Conservation (phyloP, 2,113 vertebrate genomes). For the Sinocyclocheilus anshuiensis region DNA sequence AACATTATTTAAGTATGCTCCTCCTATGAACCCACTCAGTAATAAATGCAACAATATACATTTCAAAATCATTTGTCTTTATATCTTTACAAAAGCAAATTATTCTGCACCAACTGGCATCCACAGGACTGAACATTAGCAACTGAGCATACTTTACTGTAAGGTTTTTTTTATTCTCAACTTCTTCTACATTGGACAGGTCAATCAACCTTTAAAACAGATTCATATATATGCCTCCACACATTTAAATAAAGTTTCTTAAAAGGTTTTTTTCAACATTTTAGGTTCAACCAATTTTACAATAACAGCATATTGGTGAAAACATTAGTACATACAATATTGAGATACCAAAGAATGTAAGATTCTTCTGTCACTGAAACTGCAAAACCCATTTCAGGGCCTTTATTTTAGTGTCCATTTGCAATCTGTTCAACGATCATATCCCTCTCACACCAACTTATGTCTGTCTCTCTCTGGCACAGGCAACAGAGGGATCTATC, state of each 20-base stretch:
- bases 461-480: not conserved
- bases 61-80: too few species aligned
- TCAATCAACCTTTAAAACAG: not conserved
- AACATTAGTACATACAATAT: not conserved
- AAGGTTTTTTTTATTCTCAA: too few species aligned
- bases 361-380: not conserved
- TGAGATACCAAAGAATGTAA: not conserved
- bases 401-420: not conserved
- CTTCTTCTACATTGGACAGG: not conserved
- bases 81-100: too few species aligned
- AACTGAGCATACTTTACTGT: too few species aligned
- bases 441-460: not conserved
- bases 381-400: too few species aligned
- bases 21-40: too few species aligned
- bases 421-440: slow-evolving; percentile 7
- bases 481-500: not conserved
- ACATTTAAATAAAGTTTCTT: not conserved
- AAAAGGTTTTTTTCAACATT: not conserved
- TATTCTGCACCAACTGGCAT: too few species aligned
- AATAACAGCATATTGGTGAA: not conserved
- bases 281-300: not conserved
- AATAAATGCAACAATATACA: too few species aligned
- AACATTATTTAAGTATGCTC: too few species aligned
- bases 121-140: too few species aligned
- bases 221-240: not conserved